Base-by-base conservation (phyloP, 2,113 vertebrate genomes). In the Pterophyllum scalare region DNA sequence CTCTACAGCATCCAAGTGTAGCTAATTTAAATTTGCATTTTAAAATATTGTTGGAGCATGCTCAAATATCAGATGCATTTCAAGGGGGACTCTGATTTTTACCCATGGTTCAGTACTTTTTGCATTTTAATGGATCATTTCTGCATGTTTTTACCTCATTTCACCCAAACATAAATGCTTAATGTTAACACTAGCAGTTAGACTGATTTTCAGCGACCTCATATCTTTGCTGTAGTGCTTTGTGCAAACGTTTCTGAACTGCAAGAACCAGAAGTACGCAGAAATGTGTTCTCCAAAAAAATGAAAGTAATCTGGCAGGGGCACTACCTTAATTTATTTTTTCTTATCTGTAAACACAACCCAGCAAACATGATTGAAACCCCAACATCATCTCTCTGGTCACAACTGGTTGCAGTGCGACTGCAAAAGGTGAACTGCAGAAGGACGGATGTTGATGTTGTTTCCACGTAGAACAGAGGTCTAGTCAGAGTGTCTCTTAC, bases 331-430 rank as follows among this genome's bases (percentile, higher is more conserved):
- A 9, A 64, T 26, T 65, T 67, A 8, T 65, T 79, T 56, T 64
- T 22, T 70, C 40, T 70, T 49, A 28, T 70, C 65, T 49, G 65
- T 70, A 70, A 70, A 70, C 15, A 70, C 24, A 70, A 70, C 15
- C 40, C 40, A 70, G 40, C 43, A 49, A 49, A 70, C 43, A 70
- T 11, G 15, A 49, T 49, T 10, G 65, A 70, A 70, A 49, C 64
- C 40, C 40, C 64, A 70, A 49, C 40, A 28, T 67, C 46, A 28
- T 26, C 26, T 28, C 24, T 40, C 43, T 67, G 40, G 40, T 46
- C 64, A 67, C 24, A 67, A 49, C 40, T 10, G 22, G 40, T 49
- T 15, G 22, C 15, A 22, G 40, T 67, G 26, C 38, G 22, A 24
- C 64, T 46, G 64, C 22, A 67, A 19, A 70, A 43, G 49, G 40